Evolutionary conservation across 1,140 invertebrate species (phyloP), one percentile per base, ranked within the genome.

Genomic region (Nephotettix cincticeps): DNA sequence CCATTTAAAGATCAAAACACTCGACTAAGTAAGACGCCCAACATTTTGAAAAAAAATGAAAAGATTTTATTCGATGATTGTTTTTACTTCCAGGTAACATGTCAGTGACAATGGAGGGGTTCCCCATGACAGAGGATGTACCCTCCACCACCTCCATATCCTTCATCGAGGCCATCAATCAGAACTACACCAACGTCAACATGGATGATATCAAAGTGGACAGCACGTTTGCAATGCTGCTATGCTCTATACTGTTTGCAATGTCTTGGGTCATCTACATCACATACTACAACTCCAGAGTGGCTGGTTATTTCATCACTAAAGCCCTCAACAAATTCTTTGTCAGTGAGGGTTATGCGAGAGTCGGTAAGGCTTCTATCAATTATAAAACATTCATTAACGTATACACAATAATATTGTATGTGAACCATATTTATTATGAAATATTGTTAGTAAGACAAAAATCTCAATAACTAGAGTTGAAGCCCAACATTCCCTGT

Each of bases 181-280:
- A 14, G 71, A 76, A 69, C 23, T 56, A 66, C 17, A 75, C 68
- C 0, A 30, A 65, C n/a, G 83, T 87, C 73, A 86, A 87, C 73
- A 82, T 91, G 69, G 86, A 89, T 72, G 87, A 93, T 77, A 85
- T 93, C 76, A 89, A 89, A 79, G 91, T 93, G 86, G 91, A 95
- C 81, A 89, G 90, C 74, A 93, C 91, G 78, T 93, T 95, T 81
- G 86, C 89, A 76, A 90, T 86, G 84, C 84, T 96, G 71, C 85
- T 96, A 14, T 89, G 91, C 75, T 94, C 93, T 45, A 84, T 96
- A 21, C 84, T 91, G 67, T 89, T 89, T 69, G 90, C 90, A 17
- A 91, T 95, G 76, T 84, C 86, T 28, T 98, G 96, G 96, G 89
- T 96, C 32, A 90, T 96, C 73, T 98, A 98, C 83, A 93, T 97